Evolutionary conservation across 1,140 invertebrate genomes (phyloP).

Genomic region (Acromyrmex echinatior): DNA sequence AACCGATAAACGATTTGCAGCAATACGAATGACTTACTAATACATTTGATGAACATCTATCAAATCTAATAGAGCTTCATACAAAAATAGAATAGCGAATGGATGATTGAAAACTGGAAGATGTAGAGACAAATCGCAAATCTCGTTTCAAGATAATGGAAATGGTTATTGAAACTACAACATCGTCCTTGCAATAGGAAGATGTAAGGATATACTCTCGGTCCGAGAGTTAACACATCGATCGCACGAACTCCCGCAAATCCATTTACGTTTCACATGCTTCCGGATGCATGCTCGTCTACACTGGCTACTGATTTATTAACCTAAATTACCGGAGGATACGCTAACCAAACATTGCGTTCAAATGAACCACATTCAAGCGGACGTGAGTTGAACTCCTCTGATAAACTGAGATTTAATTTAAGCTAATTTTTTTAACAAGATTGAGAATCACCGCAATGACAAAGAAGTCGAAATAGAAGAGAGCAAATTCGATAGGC

Average conservation of each 20-base stretch:
- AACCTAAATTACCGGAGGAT: constrained; percentile 38
- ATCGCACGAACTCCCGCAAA: constrained; percentile 40
- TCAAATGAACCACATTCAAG: neutral
- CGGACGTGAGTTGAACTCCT: constrained; percentile 2
- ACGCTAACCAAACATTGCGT: constrained; percentile 39
- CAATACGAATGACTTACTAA: neutral
- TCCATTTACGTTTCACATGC: constrained; percentile 56
- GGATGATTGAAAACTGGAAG: neutral
- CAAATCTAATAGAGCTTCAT: constrained; percentile 14
- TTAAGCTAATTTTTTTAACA: constrained; percentile 18
- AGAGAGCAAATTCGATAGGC: constrained; percentile 19
- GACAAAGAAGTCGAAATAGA: neutral
- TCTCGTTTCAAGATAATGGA: constrained; percentile 44
- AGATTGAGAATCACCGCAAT: neutral
- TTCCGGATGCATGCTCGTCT: constrained; percentile 5
- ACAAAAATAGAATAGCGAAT: neutral
- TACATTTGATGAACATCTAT: neutral
- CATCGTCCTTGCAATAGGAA: constrained; percentile 26
- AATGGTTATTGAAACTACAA: constrained; percentile 56
- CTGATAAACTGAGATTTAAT: neutral
- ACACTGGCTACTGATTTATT: constrained; percentile 31
- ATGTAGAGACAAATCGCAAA: constrained; percentile 29
- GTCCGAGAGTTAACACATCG: constrained; percentile 53
- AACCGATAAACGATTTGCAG: neutral
- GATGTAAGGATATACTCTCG: constrained; percentile 56